Base-by-base conservation (phyloP, 2,888 invertebrate genomes). In the Apamea sordens region DNA sequence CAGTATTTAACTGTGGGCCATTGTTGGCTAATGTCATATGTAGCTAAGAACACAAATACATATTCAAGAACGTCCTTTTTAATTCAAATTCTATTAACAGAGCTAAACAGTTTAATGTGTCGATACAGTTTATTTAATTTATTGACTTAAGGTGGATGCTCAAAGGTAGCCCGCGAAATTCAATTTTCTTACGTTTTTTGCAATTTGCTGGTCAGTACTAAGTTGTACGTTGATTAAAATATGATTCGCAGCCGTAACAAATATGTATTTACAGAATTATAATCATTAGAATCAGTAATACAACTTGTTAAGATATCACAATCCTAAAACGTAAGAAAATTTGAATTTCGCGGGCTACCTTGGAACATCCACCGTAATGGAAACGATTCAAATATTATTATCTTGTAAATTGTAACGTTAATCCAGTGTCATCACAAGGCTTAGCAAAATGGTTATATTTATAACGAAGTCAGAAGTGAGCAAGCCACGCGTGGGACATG, bases 41-140 rank as follows among this genome's bases (percentile, higher is more conserved):
- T 36, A 47, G 47, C 79, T 61, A 41, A 68, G 24, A 10, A n/a
- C 7, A 10, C 18, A 28, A 11, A 59, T 36, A 83, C 32, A 21
- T 76, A 69, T 21, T 41, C 65, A 71, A n/a, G n/a, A 41, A 71
- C 13, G 6, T 18, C 24, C 13, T 68, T 61, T 77, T 53, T 41
- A 83, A 44, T 68, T 80, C 10, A 15, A 53, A 70, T 53, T 69
- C 50, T 63, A 79, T 63, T 63, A 61, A 28, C 21, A 24, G 5
- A 76, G 18, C n/a, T 53, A 50, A 41, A 41, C n/a, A 47, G 41
- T 68, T 61, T 61, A 61, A 76, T 36, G 67, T 53, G 24, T 21
- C 59, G 32, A 28, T 41, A 53, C 47, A n/a, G 73, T 44, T 50
- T 61, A 21, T n/a, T 10, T 32, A n/a, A 77, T 77, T 53, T 67